Conservation (phyloP, 35 echinoderm and acorn worm species). For the Apostichopus parvimensis region DNA sequence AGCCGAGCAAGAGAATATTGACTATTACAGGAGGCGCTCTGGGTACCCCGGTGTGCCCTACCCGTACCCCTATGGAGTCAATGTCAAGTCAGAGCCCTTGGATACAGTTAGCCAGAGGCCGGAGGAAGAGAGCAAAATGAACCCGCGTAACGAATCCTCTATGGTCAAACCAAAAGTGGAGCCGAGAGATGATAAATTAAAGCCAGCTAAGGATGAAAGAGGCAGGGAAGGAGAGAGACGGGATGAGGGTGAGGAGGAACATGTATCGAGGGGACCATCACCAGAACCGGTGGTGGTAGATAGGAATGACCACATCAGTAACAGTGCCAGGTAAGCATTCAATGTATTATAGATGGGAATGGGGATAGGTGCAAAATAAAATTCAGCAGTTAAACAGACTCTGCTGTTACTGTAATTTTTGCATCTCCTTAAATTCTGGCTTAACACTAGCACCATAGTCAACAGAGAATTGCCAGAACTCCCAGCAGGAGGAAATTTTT, state of each 20-base stretch:
- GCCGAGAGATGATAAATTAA: constrained; percentile 34
- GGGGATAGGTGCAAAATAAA: no score
- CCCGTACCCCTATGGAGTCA: constrained; percentile 21
- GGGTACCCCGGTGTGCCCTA: constrained; percentile 30
- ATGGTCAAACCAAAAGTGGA: constrained; percentile 36
- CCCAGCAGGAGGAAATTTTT: no score
- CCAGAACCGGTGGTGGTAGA: constrained; percentile 83
- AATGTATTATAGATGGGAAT: no score
- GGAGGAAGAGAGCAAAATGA: background rate
- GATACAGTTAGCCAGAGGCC: constrained; percentile 7
- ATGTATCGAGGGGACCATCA: constrained; percentile 56
- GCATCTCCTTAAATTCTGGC: no score
- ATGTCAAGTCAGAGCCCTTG: constrained; percentile 3
- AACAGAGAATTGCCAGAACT: no score
- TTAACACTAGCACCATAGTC: no score
- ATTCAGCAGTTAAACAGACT: no score
- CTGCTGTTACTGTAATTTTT: no score
- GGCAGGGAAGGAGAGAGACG: constrained; percentile 19
- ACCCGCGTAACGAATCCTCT: background rate
- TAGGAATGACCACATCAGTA: constrained; percentile 61
- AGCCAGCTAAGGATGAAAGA: constrained; percentile 13
- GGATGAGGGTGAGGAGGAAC: constrained; percentile 44
- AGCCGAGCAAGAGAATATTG: constrained; percentile 39
- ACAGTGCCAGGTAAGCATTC: constrained; percentile 70
- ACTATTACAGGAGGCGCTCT: background rate